These are phyloP conservation scores for Psittacula derbiana DNA, from an alignment of 2,797 vertebrate species.

Conservation along the genomic window DNA sequence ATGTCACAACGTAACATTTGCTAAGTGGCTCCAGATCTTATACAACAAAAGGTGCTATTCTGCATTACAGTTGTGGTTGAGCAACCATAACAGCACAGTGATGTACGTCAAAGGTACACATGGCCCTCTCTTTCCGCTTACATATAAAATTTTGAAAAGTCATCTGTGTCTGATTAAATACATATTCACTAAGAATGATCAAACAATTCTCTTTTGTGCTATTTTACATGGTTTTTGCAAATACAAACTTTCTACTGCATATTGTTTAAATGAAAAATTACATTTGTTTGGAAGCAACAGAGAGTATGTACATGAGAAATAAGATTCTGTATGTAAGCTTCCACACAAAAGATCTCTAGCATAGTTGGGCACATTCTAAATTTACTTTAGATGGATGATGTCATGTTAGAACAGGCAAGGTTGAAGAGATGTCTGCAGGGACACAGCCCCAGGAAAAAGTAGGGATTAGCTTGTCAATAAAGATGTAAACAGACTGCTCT, in stretches of 20 bases:
- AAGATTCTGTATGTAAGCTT: background rate
- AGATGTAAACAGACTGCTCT: slow-evolving; percentile 66
- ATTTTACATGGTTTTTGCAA: background rate
- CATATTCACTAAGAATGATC: background rate
- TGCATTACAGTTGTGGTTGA: background rate
- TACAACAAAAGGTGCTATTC: background rate
- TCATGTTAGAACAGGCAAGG: slow-evolving; percentile 38
- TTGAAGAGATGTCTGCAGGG: slow-evolving; percentile 54
- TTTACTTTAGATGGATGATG: slow-evolving; percentile 55
- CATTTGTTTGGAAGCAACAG: background rate
- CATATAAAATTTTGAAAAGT: background rate
- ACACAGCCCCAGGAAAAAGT: slow-evolving; percentile 55
- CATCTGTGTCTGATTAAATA: background rate
- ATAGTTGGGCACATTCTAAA: slow-evolving; percentile 39
- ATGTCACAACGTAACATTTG: background rate
- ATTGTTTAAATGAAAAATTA: background rate
- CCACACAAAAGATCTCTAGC: slow-evolving; percentile 35
- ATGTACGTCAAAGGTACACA: background rate
- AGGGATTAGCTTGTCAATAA: slow-evolving; percentile 67
- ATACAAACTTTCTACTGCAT: background rate
- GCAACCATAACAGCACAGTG: background rate
- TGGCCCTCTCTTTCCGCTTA: background rate
- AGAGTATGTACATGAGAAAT: background rate
- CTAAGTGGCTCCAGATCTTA: background rate
- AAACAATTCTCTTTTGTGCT: background rate